These are phyloP conservation scores for Orientallactaga bullata DNA, from an alignment of 2,113 vertebrate species.

Conservation along the genomic window DNA sequence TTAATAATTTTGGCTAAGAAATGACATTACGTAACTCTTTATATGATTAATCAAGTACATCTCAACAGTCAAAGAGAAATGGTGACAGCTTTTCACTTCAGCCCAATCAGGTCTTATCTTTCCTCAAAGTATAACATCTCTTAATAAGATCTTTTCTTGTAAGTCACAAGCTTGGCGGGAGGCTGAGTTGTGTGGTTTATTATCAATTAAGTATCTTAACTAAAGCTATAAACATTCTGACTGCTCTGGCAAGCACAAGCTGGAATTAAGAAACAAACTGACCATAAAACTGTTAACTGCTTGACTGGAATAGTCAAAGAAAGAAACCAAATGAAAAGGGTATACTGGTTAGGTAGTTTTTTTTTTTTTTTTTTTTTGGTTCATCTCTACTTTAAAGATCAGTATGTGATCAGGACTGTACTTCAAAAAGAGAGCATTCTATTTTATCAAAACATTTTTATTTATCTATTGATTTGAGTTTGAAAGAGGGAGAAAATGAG, in stretches of 20 bases:
- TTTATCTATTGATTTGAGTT: too few species aligned
- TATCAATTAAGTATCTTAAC: conserved; percentile 67
- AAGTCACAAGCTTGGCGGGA: conserved; percentile 41
- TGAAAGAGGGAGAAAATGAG: too few species aligned
- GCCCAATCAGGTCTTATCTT: conserved; percentile 63
- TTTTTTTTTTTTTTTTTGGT: background rate
- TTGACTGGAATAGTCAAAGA: conserved; percentile 16
- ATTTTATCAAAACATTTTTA: too few species aligned
- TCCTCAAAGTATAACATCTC: conserved; percentile 66
- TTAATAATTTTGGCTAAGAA: conserved; percentile 28
- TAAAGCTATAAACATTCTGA: conserved; percentile 21
- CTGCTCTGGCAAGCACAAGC: background rate
- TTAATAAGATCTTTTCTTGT: conserved; percentile 58
- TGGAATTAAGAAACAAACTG: background rate
- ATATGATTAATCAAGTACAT: conserved; percentile 58
- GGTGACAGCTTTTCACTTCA: conserved; percentile 26
- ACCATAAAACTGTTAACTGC: background rate
- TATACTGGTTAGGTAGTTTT: background rate
- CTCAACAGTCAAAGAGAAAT: conserved; percentile 47
- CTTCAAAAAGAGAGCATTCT: background rate
- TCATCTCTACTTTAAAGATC: background rate
- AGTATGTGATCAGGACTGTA: background rate
- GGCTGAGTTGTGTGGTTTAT: conserved; percentile 52
- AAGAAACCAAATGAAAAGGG: conserved; percentile 22
- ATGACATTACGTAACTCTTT: background rate